A percentile compares a stretch with the other conserved stretches of the same genome.
Conservation (phyloP, 2,113 vertebrate genomes). For the Procavia capensis region DNA sequence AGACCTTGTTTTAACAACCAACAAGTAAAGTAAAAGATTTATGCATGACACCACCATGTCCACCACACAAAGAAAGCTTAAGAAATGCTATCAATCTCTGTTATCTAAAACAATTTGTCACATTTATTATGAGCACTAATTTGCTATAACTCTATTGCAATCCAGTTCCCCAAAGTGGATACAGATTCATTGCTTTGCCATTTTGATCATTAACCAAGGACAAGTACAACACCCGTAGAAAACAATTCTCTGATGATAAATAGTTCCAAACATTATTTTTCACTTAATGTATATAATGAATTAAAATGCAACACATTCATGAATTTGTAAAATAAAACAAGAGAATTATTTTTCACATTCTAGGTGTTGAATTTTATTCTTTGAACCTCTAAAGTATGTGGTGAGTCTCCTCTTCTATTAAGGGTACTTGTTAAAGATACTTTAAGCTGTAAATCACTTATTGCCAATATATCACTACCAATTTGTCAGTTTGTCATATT, state of each 20-base stretch:
- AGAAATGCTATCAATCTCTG: not conserved
- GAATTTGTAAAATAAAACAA: not conserved
- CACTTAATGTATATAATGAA: not conserved
- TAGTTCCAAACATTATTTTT: not conserved
- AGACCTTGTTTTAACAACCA: too few species aligned
- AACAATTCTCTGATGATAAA: not conserved
- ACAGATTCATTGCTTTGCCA: not conserved
- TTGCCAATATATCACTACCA: not conserved
- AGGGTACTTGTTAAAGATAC: not conserved
- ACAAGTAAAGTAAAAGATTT: not conserved
- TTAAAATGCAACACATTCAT: not conserved
- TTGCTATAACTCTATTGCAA: not conserved
- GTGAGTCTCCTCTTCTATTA: not conserved
- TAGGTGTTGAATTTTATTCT: not conserved
- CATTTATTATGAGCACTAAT: not conserved
- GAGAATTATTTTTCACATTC: not conserved
- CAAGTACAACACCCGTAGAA: not conserved
- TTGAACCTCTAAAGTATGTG: not conserved
- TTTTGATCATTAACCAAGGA: not conserved
- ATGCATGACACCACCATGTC: not conserved
- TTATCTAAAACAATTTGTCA: not conserved
- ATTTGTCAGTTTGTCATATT: not conserved
- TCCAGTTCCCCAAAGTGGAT: not conserved
- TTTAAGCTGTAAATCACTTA: not conserved
- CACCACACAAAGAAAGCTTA: not conserved